Evolutionary conservation across 2,113 vertebrate genomes (phyloP).

Genomic region (Equus quagga): DNA sequence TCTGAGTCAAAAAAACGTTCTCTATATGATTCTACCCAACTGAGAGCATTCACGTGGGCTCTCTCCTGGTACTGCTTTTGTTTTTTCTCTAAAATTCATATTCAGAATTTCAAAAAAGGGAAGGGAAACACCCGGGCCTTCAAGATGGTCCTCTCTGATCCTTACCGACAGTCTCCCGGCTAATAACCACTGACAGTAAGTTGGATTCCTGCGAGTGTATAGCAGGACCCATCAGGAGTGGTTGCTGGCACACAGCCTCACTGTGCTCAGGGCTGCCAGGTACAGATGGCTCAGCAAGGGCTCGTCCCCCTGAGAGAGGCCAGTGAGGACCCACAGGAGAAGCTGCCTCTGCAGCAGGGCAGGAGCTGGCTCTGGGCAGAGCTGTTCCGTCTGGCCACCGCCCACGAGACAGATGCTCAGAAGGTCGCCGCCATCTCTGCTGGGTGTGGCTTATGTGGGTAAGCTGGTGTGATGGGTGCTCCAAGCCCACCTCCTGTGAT

Average conservation of each 20-base stretch:
- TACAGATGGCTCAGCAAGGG: neutral
- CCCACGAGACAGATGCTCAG: neutral
- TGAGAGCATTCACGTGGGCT: neutral
- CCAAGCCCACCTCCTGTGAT: neutral
- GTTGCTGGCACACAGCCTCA: neutral
- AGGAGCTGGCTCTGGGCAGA: neutral
- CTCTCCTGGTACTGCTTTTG: neutral
- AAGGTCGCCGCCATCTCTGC: neutral
- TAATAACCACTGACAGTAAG: neutral
- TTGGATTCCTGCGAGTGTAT: neutral
- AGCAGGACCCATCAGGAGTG: fast-evolving
- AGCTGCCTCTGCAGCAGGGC: neutral
- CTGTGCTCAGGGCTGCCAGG: fast-evolving
- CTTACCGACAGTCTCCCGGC: fast-evolving
- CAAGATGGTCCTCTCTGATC: neutral
- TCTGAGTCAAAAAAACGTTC: neutral
- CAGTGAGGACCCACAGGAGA: fast-evolving
- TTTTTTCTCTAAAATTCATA: neutral
- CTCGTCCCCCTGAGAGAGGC: too few relatives aligned
- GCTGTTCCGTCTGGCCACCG: fast-evolving
- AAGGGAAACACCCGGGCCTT: neutral
- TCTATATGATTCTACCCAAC: neutral
- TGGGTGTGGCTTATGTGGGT: neutral
- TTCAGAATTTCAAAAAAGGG: neutral
- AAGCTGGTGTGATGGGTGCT: neutral